These are phyloP conservation scores for Nannoperca obscura DNA, from an alignment of 2,797 vertebrate species.

Conservation along the genomic window DNA sequence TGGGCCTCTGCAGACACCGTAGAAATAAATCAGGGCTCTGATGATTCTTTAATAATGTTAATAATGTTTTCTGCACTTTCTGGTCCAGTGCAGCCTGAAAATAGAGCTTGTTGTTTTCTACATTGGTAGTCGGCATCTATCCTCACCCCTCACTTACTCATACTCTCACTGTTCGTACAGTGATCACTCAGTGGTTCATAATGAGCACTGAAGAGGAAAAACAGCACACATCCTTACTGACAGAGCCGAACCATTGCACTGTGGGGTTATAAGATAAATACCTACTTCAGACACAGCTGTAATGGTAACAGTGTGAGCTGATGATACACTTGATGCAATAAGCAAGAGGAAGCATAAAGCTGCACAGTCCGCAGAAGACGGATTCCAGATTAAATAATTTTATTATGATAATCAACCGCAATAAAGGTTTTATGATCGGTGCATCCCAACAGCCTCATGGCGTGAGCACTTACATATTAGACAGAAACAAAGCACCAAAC, in stretches of 20 bases:
- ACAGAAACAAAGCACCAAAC: not conserved
- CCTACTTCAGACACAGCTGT: too few relatives aligned
- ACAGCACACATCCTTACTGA: too few relatives aligned
- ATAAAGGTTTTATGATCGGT: not conserved
- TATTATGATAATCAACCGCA: not conserved
- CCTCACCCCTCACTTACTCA: not conserved
- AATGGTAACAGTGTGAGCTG: not conserved
- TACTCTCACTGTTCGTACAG: too few relatives aligned
- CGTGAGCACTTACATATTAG: too few relatives aligned
- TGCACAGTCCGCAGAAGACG: not conserved
- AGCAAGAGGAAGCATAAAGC: not conserved
- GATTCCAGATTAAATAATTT: not conserved
- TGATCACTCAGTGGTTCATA: too few relatives aligned
- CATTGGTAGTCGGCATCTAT: not conserved
- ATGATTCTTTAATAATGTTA: not conserved
- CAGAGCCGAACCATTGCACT: too few relatives aligned
- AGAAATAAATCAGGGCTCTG: constrained; percentile 1
- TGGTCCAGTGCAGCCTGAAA: not conserved
- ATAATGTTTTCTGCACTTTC: not conserved
- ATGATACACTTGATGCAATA: not conserved
- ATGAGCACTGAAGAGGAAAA: too few relatives aligned
- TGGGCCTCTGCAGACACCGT: constrained; percentile 55
- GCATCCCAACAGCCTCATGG: not conserved
- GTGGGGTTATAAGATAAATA: too few relatives aligned
- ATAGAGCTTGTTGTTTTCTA: not conserved